Base-by-base conservation (phyloP, 1,140 invertebrate species). In the Sminthurides bifidus region DNA sequence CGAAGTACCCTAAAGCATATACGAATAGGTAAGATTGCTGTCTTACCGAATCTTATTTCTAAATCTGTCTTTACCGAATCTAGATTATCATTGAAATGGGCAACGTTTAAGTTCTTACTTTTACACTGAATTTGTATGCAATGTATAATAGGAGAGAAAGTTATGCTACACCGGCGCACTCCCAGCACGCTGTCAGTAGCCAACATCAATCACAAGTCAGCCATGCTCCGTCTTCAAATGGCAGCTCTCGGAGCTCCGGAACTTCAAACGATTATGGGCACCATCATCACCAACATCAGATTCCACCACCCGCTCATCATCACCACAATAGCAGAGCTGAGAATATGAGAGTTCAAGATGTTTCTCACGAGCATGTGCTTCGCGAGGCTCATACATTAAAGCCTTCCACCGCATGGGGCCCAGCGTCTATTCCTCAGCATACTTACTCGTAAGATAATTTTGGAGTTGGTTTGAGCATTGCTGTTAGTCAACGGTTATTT, bases 321-420 rank as follows among this genome's bases (percentile, higher is more conserved):
- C 58, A 60, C 41, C 58, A 64, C 46, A 44, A 54, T 38, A 23
- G 54, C 8, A 15, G 62, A 37, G 43, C 35, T 19, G 62, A 65
- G 2, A 58, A 53, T 27, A 35, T 64, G n/a, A 43, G 62, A 19
- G 56, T 40, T 15, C 48, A 21, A 8, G 61, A 64, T 41, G 58
- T 48, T 2, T 43, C 56, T 40, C 62, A 60, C 41, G 54, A 55
- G 19, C 62, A 60, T 29, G 26, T 64, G 1, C 61, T 69, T 4
- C 59, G 71, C 26, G 72, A 73, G 38, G 71, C 73, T 48, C 74
- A 75, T 65, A 61, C 73, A 23, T 62, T 74, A 27, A 70, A 66
- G 55, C 50, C 59, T 1, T 37, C 53, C 3, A 51, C 35, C 26
- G 44, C 51, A 8, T 56, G 50, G 54, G 59, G 54, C 37, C 30